Conservation (phyloP, 1,140 invertebrate species). For the Glomeris maerens region DNA sequence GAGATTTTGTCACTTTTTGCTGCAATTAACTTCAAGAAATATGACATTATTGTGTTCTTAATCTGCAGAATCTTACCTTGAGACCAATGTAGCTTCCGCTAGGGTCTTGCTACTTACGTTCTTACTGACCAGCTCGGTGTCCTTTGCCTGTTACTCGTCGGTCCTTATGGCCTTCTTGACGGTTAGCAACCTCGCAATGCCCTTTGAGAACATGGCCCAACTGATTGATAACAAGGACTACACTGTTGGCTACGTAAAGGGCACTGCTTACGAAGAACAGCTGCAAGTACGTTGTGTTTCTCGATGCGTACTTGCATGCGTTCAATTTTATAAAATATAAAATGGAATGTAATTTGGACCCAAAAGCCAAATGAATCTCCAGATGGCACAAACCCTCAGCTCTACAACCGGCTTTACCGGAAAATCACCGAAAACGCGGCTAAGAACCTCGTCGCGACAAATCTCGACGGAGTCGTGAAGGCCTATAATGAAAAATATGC, state of each 20-base stretch:
- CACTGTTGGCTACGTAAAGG: not conserved
- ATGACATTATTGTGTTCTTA: too few relatives aligned
- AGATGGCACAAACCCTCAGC: not conserved
- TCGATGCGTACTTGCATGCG: too few relatives aligned
- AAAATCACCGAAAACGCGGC: not conserved
- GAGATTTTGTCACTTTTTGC: too few relatives aligned
- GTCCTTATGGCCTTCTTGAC: not conserved
- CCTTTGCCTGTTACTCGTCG: not conserved
- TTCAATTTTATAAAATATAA: too few relatives aligned
- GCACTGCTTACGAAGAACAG: not conserved
- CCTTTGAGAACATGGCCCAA: not conserved
- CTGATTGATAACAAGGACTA: not conserved
- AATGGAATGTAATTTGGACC: not conserved
- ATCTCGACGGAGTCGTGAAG: not conserved
- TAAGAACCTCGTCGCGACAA: not conserved
- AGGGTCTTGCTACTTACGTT: too few relatives aligned
- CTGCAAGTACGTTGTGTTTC: not conserved
- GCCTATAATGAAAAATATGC: not conserved
- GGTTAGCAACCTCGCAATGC: not conserved
- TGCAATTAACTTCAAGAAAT: too few relatives aligned
- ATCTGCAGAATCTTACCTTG: too few relatives aligned
- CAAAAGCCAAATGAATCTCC: not conserved
- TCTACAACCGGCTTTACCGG: not conserved
- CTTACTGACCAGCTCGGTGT: too few relatives aligned
- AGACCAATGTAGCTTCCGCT: too few relatives aligned